phyloP scores from a whole-genome alignment of 2,888 invertebrate species.

The Nudaria mundana region DNA sequence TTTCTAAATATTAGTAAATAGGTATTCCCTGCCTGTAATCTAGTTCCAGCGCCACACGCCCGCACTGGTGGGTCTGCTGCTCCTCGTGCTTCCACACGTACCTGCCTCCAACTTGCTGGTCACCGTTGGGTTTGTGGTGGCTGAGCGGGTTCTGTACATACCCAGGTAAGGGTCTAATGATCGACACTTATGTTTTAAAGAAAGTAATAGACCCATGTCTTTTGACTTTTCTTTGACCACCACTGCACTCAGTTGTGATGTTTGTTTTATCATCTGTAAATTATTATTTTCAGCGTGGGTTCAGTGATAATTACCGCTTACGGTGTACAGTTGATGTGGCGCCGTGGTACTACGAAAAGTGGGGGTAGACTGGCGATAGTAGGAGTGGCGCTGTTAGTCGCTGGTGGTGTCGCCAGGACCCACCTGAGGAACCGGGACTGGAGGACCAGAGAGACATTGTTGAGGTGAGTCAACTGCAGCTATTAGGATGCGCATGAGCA shows the following conservation, averaged over 20 bases:
- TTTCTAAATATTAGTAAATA: too few species aligned
- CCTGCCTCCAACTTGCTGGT: conserved; percentile 92
- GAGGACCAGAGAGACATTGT: conserved; percentile 87
- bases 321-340: conserved; percentile 86
- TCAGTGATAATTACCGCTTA: conserved; percentile 88
- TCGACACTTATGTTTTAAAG: too few species aligned
- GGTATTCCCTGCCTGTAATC: too few species aligned
- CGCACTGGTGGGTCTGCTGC: conserved; percentile 84
- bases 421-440: conserved; percentile 88
- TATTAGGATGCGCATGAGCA: too few species aligned
- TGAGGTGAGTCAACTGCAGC: conserved; percentile 78
- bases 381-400: conserved; percentile 80
- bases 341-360: conserved; percentile 52
- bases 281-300: conserved; percentile 88
- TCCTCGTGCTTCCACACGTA: conserved; percentile 90
- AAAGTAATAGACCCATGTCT: too few species aligned
- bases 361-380: conserved; percentile 75
- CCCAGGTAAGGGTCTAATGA: conserved; percentile 83
- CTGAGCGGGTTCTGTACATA: conserved; percentile 93
- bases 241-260: too few species aligned
- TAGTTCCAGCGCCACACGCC: conserved; percentile 85
- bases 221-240: too few species aligned
- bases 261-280: too few species aligned
- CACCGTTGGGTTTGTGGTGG: conserved; percentile 91
- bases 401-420: conserved; percentile 84